Evolutionary conservation across 1,140 invertebrate genomes (phyloP).

Genomic region (Zaprionus tsacasi): DNA sequence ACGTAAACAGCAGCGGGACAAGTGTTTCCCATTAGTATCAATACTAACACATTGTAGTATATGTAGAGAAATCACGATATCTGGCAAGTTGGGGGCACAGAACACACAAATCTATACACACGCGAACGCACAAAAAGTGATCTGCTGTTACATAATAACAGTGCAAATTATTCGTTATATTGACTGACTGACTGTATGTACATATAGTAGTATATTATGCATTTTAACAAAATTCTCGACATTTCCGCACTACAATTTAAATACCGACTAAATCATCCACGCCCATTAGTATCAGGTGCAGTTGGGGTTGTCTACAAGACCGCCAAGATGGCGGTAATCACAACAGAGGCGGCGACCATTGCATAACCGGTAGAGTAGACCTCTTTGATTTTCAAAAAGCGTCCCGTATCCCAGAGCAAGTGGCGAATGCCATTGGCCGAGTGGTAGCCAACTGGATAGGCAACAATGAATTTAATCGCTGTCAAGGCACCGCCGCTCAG

Average conservation of each 20-base stretch:
- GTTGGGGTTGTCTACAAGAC: constrained; percentile 51
- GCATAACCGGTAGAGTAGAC: constrained; percentile 89
- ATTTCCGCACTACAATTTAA: constrained; percentile 62
- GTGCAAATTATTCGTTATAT: constrained; percentile 34
- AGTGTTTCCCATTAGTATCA: constrained; percentile 16
- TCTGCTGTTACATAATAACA: constrained; percentile 59
- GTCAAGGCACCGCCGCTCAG: constrained; percentile 85
- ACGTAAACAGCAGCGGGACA: constrained; percentile 8
- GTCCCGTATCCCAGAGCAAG: constrained; percentile 89
- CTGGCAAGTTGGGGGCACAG: background rate
- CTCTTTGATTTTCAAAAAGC: constrained; percentile 89
- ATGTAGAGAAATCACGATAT: constrained; percentile 14
- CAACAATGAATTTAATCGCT: constrained; percentile 86
- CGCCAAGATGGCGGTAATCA: constrained; percentile 76
- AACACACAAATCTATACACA: background rate
- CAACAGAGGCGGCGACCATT: constrained; percentile 85
- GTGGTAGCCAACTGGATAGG: constrained; percentile 88
- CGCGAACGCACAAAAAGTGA: background rate
- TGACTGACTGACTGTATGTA: constrained; percentile 71
- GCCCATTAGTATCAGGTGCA: constrained; percentile 5
- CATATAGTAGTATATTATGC: constrained; percentile 62
- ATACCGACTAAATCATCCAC: constrained; percentile 8
- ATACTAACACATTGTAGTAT: background rate
- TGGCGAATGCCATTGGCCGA: constrained; percentile 90
- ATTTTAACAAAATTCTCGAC: constrained; percentile 54